Evolutionary conservation across 2,113 vertebrate species (phyloP).

Genomic region (Barbus barbus): DNA sequence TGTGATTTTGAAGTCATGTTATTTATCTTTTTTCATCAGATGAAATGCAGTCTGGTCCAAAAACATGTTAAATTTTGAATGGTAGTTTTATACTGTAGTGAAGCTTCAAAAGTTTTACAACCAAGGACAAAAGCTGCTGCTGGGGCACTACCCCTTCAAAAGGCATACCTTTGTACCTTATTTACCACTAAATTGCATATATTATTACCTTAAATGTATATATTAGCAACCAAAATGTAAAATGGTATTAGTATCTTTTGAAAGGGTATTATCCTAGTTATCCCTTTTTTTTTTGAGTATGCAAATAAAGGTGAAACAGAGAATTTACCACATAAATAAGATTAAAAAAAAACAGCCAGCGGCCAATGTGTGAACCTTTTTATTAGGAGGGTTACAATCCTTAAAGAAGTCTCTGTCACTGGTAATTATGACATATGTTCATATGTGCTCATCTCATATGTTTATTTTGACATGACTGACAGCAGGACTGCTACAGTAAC

Average conservation of each 20-base stretch:
- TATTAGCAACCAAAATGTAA: too few relatives aligned
- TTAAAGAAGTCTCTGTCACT: neutral
- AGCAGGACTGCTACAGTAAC: neutral
- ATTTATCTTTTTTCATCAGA: neutral
- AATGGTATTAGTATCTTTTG: neutral
- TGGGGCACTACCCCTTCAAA: too few relatives aligned
- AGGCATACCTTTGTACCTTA: too few relatives aligned
- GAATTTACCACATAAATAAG: neutral
- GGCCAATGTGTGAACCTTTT: neutral
- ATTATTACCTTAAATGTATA: too few relatives aligned
- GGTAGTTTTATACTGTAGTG: too few relatives aligned
- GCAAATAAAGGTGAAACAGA: neutral
- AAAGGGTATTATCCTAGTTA: too few relatives aligned
- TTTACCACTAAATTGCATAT: too few relatives aligned
- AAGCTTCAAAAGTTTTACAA: too few relatives aligned
- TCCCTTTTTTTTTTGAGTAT: neutral
- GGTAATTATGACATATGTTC: too few relatives aligned
- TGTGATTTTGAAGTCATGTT: too few relatives aligned
- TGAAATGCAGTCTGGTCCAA: neutral
- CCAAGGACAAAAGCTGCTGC: too few relatives aligned
- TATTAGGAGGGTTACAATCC: neutral
- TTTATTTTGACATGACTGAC: neutral
- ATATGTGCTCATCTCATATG: neutral
- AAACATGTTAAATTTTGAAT: neutral
- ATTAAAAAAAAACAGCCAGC: neutral